Conservation (phyloP, 2,888 invertebrate genomes). For the Polymixis lichenea region DNA sequence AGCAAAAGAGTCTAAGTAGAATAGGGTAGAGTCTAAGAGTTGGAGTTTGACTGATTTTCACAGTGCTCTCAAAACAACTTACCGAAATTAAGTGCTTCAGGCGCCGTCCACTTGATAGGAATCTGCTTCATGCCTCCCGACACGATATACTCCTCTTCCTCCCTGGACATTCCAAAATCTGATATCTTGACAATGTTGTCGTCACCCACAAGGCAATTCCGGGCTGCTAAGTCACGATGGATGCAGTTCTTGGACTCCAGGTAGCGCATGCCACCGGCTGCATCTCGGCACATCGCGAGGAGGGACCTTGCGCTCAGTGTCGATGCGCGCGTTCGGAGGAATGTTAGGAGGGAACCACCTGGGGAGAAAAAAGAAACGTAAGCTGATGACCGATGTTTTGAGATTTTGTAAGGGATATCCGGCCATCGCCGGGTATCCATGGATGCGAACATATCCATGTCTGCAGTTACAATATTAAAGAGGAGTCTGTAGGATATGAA, state of each 20-base stretch:
- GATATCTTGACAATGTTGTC: constrained; percentile 98
- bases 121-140: constrained; percentile 99
- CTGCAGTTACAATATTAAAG: neutral
- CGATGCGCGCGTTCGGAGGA: constrained; percentile 94
- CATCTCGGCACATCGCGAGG: constrained; percentile 97
- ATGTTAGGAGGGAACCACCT: constrained; percentile 97
- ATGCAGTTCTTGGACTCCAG: constrained; percentile 98
- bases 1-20: too few relatives aligned
- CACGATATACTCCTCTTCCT: constrained; percentile 99
- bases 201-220: constrained; percentile 97
- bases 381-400: neutral
- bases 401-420: neutral
- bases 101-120: constrained; percentile 99
- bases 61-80: constrained; percentile 63
- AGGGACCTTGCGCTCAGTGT: constrained; percentile 92
- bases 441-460: neutral
- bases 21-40: too few relatives aligned
- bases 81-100: constrained; percentile 98
- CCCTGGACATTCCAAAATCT: constrained; percentile 99
- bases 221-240: constrained; percentile 98
- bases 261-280: constrained; percentile 98
- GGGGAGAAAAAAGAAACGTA: constrained; percentile 35
- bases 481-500: neutral
- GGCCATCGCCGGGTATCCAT: neutral
- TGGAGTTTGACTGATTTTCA: too few relatives aligned